phyloP scores from a whole-genome alignment of 1,140 invertebrate genomes.

The Arion vulgaris region DNA sequence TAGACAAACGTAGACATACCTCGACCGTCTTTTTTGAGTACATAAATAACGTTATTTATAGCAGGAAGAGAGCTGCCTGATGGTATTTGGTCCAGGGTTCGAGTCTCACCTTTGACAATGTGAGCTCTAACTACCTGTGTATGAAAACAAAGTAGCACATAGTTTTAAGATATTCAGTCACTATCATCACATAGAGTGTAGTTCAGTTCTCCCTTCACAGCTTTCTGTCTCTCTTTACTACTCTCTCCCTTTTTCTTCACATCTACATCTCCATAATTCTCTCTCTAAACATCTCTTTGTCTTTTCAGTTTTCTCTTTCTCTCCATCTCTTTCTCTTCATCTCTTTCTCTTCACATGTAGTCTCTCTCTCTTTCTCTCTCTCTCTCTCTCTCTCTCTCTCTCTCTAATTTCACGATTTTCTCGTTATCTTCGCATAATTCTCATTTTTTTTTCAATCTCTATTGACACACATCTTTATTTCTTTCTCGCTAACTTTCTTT shows the following conservation, averaged over 20 bases:
- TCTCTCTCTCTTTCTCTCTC: too few relatives aligned
- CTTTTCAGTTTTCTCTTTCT: too few relatives aligned
- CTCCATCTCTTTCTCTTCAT: too few relatives aligned
- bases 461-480: too few relatives aligned
- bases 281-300: too few relatives aligned
- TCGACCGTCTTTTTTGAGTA: conserved; percentile 44
- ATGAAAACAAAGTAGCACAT: neutral
- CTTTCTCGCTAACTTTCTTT: too few relatives aligned
- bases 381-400: too few relatives aligned
- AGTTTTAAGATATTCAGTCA: neutral
- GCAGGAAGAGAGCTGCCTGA: conserved; percentile 46
- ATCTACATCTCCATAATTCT: too few relatives aligned
- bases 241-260: conserved; percentile 2
- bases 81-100: conserved; percentile 47
- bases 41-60: conserved; percentile 47
- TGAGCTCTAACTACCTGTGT: conserved; percentile 56
- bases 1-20: conserved; percentile 42
- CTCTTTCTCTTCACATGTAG: too few relatives aligned
- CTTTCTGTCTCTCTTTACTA: neutral
- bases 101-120: conserved; percentile 48
- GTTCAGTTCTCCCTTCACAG: neutral
- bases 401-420: too few relatives aligned
- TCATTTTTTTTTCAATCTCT: too few relatives aligned
- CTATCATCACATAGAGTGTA: neutral
- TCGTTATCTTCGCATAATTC: too few relatives aligned